Conservation (phyloP, 2,113 vertebrate species). For the Engraulis encrasicolus region DNA sequence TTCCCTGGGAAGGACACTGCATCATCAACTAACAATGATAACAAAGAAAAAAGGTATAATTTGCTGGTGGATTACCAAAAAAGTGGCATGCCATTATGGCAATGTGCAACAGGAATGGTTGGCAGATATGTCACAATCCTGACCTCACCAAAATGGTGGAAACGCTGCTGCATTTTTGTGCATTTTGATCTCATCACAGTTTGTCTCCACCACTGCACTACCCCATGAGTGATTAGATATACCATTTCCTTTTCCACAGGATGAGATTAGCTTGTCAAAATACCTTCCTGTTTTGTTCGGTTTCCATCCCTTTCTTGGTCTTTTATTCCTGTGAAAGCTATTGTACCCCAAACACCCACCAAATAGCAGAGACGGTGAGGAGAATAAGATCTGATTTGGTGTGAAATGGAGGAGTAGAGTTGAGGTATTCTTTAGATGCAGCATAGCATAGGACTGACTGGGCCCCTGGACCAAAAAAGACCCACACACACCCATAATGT, state of each 20-base stretch:
- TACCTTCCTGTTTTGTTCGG: neutral
- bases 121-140: neutral
- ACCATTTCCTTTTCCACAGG: neutral
- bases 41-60: neutral
- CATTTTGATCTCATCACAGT: neutral
- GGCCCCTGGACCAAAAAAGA: neutral
- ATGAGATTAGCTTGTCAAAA: slow-evolving; percentile 32
- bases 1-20: neutral
- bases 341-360: neutral
- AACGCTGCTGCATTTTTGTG: neutral
- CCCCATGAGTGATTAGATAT: slow-evolving; percentile 19
- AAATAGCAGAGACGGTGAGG: neutral
- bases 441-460: neutral
- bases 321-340: neutral
- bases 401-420: neutral
- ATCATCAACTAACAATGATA: neutral
- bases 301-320: neutral
- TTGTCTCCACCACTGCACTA: neutral
- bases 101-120: too few relatives aligned
- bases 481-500: too few relatives aligned
- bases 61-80: neutral
- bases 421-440: neutral
- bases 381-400: neutral
- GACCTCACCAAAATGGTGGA: neutral
- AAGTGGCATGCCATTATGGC: neutral